Percentiles rank a stretch among this genome's conserved stretches.
Evolutionary conservation across 2,797 vertebrate species (phyloP).

Genomic region (Xenentodon cancila): DNA sequence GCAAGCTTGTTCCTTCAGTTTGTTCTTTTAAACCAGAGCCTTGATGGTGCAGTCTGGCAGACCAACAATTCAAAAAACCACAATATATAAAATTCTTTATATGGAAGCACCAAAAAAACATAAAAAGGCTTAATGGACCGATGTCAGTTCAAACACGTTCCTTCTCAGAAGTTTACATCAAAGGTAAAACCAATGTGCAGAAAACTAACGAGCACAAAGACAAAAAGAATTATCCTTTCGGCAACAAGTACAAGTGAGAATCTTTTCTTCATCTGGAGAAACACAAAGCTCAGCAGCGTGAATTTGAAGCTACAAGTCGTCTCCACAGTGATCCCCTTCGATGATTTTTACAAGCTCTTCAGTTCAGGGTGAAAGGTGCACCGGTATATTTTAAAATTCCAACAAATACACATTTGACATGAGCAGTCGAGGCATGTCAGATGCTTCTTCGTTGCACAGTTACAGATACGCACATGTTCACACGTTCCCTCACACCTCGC

Average conservation of each 20-base stretch:
- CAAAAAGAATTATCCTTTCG: background rate
- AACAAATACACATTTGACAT: conserved; percentile 2
- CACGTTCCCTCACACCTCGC: conserved; percentile 35
- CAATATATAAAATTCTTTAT: background rate
- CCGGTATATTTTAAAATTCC: conserved; percentile 12
- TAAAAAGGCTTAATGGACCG: conserved; percentile 7
- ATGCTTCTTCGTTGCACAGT: conserved; percentile 6
- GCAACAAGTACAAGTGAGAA: background rate
- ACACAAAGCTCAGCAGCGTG: conserved; percentile 6
- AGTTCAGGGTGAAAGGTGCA: background rate
- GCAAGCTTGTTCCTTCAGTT: background rate
- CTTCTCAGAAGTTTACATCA: conserved; percentile 3
- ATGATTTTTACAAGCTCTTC: conserved; percentile 9
- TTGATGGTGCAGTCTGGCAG: background rate
- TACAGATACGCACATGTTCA: conserved; percentile 13
- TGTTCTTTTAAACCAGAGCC: background rate
- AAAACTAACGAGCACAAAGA: background rate
- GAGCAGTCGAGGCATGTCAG: background rate
- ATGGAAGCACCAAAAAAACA: background rate
- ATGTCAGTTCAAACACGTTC: background rate
- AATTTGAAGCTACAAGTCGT: background rate
- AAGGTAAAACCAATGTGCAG: background rate
- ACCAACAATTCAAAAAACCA: background rate
- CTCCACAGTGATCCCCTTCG: background rate
- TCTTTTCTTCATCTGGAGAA: background rate